Evolutionary conservation across 2,113 vertebrate species (phyloP), one percentile per base, ranked within the genome.

Genomic region (Nibea coibor): DNA sequence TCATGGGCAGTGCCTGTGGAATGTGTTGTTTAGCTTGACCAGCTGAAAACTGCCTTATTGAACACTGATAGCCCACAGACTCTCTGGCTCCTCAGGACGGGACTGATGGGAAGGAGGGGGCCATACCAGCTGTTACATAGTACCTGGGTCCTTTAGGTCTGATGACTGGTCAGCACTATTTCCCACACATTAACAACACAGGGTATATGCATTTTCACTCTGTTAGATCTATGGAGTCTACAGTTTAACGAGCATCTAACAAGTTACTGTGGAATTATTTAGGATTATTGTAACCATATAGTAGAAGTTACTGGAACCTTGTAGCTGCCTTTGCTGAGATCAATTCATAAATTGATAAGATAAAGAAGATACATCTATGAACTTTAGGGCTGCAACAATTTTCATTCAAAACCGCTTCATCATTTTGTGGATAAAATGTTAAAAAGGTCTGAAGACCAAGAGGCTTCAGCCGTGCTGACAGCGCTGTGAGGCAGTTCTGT

Each of bases 31-130:
- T 86, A 83, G 88, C 66, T 75, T 87, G 92, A 94, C 91, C 94
- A 91, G 79, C 81, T 90, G 85, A 93, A 93, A 93, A 91, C 93
- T 87, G 83, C 92, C 90, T 87, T 91, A 94, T 95, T 94, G 92
- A 88, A 91, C 89, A 67, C 91, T 72, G 96, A 97, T 96, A 96
- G 97, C 95, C 93, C 65, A 85, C 90, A 98, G 97, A 97, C 96
- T 95, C 93, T 88, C 95, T 97, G 96, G 94, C 97, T 98, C 96
- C 96, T 96, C 92, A 79, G 90, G 92, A 94, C 88, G 91, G 90
- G 81, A 91, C 87, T 10, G 72, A 53, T 39, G 35, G 68, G 72
- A 64, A 80, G 79, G 4, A 4, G 57, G 17, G 28, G 31, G 54
- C 54, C 31, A 59, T 64, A 87, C 86, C 93, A 89, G 92, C 69